Evolutionary conservation across 2,888 invertebrate genomes (phyloP).

Genomic region (Coelinius sp.): DNA sequence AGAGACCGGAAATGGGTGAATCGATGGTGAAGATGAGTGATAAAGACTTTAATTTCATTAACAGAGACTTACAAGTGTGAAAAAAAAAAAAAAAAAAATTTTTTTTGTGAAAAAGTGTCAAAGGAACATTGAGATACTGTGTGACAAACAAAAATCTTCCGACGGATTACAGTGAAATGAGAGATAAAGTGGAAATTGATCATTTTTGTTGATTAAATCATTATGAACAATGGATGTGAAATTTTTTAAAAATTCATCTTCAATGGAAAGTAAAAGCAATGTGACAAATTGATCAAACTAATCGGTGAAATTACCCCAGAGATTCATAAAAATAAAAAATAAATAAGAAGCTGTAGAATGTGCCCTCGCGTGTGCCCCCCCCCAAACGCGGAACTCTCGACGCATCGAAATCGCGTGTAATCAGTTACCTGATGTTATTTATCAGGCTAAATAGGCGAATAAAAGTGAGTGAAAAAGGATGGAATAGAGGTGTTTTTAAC

Average conservation of each 20-base stretch:
- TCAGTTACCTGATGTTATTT: slow-evolving; percentile 30
- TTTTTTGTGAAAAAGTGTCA: slow-evolving; percentile 14
- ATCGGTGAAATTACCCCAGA: slow-evolving; percentile 21
- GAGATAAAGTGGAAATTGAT: background rate
- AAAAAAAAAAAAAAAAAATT: background rate
- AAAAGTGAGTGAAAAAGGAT: background rate
- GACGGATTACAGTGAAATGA: slow-evolving; percentile 37
- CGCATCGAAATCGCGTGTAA: slow-evolving; percentile 38
- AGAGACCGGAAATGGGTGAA: background rate
- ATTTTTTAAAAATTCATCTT: background rate
- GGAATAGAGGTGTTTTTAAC: background rate
- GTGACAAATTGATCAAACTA: slow-evolving; percentile 12
- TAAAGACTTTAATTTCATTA: background rate
- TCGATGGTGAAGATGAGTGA: background rate
- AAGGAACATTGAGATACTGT: background rate
- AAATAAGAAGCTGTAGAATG: background rate
- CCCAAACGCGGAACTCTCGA: slow-evolving; percentile 29
- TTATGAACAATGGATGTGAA: background rate
- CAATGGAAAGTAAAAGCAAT: background rate
- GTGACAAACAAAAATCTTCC: slow-evolving; percentile 12
- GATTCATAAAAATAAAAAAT: background rate
- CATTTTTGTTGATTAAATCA: background rate
- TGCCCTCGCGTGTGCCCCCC: slow-evolving; percentile 25
- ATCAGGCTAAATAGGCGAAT: background rate
- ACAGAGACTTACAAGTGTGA: background rate